Conservation (phyloP, 92 coral and sea anemone species). For the Blastomussa wellsi region DNA sequence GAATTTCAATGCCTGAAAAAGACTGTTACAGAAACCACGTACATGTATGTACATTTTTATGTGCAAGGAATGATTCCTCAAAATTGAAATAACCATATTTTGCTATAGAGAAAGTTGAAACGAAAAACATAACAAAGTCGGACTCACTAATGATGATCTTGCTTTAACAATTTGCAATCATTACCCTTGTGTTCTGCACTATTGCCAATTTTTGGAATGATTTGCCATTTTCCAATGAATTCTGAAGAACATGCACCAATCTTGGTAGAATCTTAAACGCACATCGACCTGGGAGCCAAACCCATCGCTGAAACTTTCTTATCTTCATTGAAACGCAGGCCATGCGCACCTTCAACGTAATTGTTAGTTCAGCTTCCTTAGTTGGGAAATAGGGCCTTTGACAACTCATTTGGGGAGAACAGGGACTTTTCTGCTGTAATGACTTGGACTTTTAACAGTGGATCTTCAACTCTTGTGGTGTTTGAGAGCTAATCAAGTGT, state of each 20-base stretch:
- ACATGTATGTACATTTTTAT: neutral
- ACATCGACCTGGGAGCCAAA: neutral
- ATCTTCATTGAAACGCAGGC: neutral
- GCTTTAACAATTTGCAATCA: neutral
- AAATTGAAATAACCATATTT: neutral
- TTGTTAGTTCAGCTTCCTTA: too few relatives aligned
- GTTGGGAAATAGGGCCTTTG: too few relatives aligned
- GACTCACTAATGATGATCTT: neutral
- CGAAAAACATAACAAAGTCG: neutral
- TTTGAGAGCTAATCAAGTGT: too few relatives aligned
- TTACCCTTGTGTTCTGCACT: neutral
- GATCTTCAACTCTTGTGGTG: too few relatives aligned
- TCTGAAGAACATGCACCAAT: neutral
- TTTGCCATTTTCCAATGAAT: neutral
- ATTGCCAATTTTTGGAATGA: neutral
- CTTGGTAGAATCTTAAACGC: neutral
- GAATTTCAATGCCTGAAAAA: neutral
- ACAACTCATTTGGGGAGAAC: too few relatives aligned
- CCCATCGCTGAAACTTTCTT: neutral
- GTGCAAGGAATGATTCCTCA: neutral
- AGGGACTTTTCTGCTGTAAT: too few relatives aligned
- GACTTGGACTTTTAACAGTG: too few relatives aligned
- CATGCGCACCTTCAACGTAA: too few relatives aligned
- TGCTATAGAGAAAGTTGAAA: neutral
- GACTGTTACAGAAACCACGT: neutral